Evolutionary conservation across 2,888 invertebrate genomes (phyloP), one percentile per base, ranked within the genome.

Genomic region (Lasioglossum morio): DNA sequence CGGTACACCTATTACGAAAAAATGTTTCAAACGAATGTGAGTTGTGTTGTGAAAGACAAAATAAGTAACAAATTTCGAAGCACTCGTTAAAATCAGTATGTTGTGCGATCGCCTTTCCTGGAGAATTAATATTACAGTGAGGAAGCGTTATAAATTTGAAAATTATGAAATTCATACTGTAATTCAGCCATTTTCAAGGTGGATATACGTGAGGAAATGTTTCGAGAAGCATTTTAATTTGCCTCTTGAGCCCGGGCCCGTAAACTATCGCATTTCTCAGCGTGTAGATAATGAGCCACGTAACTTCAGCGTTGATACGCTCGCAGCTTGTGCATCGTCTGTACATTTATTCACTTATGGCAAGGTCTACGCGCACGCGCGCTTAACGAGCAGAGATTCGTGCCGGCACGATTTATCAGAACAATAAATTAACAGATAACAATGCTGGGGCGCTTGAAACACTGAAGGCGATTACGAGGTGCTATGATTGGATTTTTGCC

Each of bases 351-450:
- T 82, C 78, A 75, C 70, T 77, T 84, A 77, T n/a, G n/a, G 27
- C 48, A 37, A 34, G 46, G n/a, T 72, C 46, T 53, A 23, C 66
- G 66, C 30, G 34, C 66, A 34, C 23, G 34, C 23, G 66, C 34
- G 34, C 37, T 8, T 69, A 37, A 23, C 66, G n/a, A 79, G 69
- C 46, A 34, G 53, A 78, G 57, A 72, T 83, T 83, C 75, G 72
- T 83, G 37, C 40, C 40, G 60, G 30, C 48, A 37, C 72, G 63
- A 79, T 85, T 85, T 83, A 83, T 79, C 78, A 72, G 23, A 66
- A 37, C 75, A 72, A 74, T 85, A 85, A 85, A 85, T 85, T 72
- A 53, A 53, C 75, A 83, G 84, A 85, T 85, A 85, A 85, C 78
- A 72, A 82, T 73, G 40, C 63, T 53, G 30, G 16, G 43, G 30